Percentiles rank a stretch among this genome's conserved stretches.
Conservation (phyloP, 2,888 invertebrate genomes). For the Erannis defoliaria region DNA sequence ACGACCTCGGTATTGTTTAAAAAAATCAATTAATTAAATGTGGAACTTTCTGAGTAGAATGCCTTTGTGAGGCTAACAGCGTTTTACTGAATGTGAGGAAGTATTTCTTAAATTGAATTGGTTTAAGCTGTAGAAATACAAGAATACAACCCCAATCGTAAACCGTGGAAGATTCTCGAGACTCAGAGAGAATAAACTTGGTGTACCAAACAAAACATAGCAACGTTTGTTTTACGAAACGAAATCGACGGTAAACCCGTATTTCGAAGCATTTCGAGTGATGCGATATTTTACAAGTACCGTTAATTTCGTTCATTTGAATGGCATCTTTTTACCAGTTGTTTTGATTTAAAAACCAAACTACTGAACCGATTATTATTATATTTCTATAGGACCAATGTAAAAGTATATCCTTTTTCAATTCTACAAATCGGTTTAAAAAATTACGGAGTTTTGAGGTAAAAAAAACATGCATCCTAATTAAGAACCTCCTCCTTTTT, state of each 20-base stretch:
- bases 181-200: neutral
- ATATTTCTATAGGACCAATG: too few relatives aligned
- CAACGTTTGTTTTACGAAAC: neutral
- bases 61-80: constrained; percentile 28
- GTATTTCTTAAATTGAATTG: constrained; percentile 15
- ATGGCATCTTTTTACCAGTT: too few relatives aligned
- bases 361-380: too few relatives aligned
- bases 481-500: too few relatives aligned
- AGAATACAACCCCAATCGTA: neutral
- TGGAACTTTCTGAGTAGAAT: constrained; percentile 19
- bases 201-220: neutral
- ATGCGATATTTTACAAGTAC: too few relatives aligned
- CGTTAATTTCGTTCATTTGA: too few relatives aligned
- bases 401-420: too few relatives aligned
- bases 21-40: constrained; percentile 41
- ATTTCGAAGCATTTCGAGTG: too few relatives aligned
- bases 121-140: constrained; percentile 6
- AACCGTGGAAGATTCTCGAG: neutral
- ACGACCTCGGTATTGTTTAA: constrained; percentile 49
- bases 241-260: neutral
- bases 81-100: constrained; percentile 1
- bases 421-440: too few relatives aligned
- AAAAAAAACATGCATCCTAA: too few relatives aligned
- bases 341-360: too few relatives aligned
- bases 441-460: too few relatives aligned